Evolutionary conservation across 2,797 vertebrate genomes (phyloP), one percentile per base, ranked within the genome.

Genomic region (Bufotes viridis): DNA sequence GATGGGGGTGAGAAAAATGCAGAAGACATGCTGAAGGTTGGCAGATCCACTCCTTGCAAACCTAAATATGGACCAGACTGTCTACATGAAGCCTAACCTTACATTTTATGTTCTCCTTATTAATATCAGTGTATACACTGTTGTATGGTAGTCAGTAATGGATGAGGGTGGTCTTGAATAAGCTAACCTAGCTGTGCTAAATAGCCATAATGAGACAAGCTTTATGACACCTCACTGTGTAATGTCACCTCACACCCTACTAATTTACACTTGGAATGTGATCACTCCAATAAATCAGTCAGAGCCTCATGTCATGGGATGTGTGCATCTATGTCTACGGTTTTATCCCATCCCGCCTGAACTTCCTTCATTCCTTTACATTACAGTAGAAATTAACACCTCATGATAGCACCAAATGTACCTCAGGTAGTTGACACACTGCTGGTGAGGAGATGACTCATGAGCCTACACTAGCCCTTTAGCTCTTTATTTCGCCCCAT

Each of bases 201-300:
- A 49, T 63, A 81, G 20, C n/a, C 22, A 65, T 65, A 51, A 81
- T 65, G 29, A 26, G 83, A 75, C 13, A 49, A 11, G 29, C 72
- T 63, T 49, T n/a, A 61, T 84, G 70, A 76, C 72, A 76, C 72
- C 42, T 74, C 83, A 60, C 34, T n/a, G 29, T 42, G 53, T 58
- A 84, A 84, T 84, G 82, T 63, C 57, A 76, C 53, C 34, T 49
- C 82, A 84, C 72, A 49, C 70, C 82, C 83, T 15, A n/a, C 10
- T 42, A 14, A 63, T 85, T 76, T 63, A 61, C 24, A 34, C 72
- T 51, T 63, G 58, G 12, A 60, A 63, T 61, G 74, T 26, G 55
- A 85, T 34, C 34, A 51, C 70, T n/a, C 83, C 34, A 84, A 60
- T 84, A 75, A 60, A 75, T 74, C 69, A 75, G 53, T 72, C 67